Evolutionary conservation across 92 coral and sea anemone genomes (phyloP), one percentile per base, ranked within the genome.

Genomic region (Epizoanthus ramosus): DNA sequence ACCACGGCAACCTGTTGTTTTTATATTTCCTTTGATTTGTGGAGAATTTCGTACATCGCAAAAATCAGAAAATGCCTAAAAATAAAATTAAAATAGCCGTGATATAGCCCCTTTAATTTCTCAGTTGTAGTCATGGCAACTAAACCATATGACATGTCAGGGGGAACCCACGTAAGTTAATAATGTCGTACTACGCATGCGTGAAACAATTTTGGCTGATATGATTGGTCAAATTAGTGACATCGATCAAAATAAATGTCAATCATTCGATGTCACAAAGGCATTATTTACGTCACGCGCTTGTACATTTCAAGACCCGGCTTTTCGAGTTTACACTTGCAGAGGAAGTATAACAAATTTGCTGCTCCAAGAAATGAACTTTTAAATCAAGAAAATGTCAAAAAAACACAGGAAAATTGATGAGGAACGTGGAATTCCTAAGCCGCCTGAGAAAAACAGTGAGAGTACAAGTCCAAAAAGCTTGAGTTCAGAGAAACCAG

Each of bases 201-300:
- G 24, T 50, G 5, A 15, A 22, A 41, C 0, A 59, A 17, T 43
- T 61, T 60, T 76, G 23, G 23, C 25, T 43, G 28, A 23, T 63
- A 3, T 77, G 71, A 77, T 77, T 77, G 82, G 82, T 77, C 14
- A 50, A 50, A 50, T 50, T 50, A 9, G 3, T 50, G 54, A 50
- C 9, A 50, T 10, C 37, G 13, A 5, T 43, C 17, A 77, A 60
- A 39, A 41, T 77, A 60, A 61, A 77, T 57, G 82, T 77, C 82
- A 77, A 77, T 77, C 82, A 77, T 63, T 77, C 6, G 45, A 77
- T 77, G 82, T 77, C 82, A 77, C 28, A 77, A 77, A 43, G 58
- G 69, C 24, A 57, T 21, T 59, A 37, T 68, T 54, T 77, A 74
- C 43, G 12, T 2, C 37, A 52, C 66, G 28, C 16, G 54, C 18